Conservation (phyloP, 2,113 vertebrate species). For the Pygathrix nemaeus region DNA sequence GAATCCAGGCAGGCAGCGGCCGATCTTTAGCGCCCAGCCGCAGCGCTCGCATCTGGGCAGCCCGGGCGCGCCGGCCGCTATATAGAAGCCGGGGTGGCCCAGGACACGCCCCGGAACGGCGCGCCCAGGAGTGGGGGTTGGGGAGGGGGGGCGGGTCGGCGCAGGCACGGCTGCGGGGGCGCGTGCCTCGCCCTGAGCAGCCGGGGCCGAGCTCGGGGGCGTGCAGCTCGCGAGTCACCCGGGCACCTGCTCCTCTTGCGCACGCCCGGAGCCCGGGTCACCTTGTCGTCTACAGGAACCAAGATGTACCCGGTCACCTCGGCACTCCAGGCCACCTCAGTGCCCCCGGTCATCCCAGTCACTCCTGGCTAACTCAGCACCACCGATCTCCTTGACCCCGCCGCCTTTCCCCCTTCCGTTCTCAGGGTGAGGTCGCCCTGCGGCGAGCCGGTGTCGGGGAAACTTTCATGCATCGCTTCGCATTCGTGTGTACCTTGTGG, state of each 20-base stretch:
- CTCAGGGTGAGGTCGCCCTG: not conserved
- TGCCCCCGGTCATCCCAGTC: not conserved
- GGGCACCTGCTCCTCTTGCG: slow-evolving; percentile 33
- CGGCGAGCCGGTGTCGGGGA: not conserved
- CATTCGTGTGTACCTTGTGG: not conserved
- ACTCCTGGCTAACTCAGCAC: no score
- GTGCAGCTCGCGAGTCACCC: not conserved
- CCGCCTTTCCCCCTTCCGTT: not conserved
- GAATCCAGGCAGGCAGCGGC: rapidly evolving
- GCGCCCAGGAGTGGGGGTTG: not conserved
- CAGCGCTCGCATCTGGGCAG: slow-evolving; percentile 80
- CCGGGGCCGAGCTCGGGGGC: not conserved
- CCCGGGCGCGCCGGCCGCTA: slow-evolving; percentile 82
- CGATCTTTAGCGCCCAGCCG: not conserved
- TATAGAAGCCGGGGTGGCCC: slow-evolving; percentile 83
- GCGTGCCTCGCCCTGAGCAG: not conserved
- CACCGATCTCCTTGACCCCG: rapidly evolving
- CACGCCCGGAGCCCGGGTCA: no score
- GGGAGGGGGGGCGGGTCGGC: not conserved
- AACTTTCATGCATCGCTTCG: not conserved
- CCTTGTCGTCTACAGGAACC: no score
- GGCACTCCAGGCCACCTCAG: not conserved
- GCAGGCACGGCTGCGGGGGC: not conserved
- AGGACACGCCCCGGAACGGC: slow-evolving; percentile 91
- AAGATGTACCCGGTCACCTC: no score